Evolutionary conservation across 2,888 invertebrate species (phyloP).

Genomic region (Cephalotes varians): DNA sequence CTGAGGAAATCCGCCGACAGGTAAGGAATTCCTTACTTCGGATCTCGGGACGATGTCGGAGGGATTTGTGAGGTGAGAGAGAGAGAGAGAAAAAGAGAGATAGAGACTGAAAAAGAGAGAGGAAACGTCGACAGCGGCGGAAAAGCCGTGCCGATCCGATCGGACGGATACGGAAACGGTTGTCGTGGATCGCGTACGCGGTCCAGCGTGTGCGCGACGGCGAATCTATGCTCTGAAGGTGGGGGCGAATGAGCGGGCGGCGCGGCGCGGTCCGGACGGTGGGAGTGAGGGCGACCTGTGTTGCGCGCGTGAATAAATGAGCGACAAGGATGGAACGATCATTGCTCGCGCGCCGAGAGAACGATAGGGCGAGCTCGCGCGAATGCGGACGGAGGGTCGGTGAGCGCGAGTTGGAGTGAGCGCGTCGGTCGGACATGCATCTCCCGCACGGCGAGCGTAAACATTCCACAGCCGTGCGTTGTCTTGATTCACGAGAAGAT

Average conservation of each 20-base stretch:
- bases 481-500: slow-evolving; percentile 77
- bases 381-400: slow-evolving; percentile 27
- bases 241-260: background rate
- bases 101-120: background rate
- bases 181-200: background rate
- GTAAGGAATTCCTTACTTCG: slow-evolving; percentile 51
- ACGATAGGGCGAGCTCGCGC: slow-evolving; percentile 44
- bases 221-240: slow-evolving; percentile 15
- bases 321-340: slow-evolving; percentile 58
- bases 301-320: slow-evolving; percentile 31
- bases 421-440: slow-evolving; percentile 61
- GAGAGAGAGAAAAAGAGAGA: background rate
- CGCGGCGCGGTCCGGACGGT: background rate
- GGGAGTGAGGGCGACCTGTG: background rate
- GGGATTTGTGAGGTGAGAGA: slow-evolving; percentile 72
- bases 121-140: background rate
- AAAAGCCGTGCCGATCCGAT: background rate
- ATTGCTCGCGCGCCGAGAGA: slow-evolving; percentile 23
- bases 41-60: slow-evolving; percentile 67
- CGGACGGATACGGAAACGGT: slow-evolving; percentile 15
- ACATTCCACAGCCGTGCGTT: slow-evolving; percentile 66
- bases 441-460: slow-evolving; percentile 56
- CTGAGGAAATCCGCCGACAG: slow-evolving; percentile 58
- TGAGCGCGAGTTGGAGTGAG: slow-evolving; percentile 48
- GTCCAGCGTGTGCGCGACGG: slow-evolving; percentile 1